phyloP scores from a whole-genome alignment of 1,140 invertebrate genomes.

The Steinernema feltiae region DNA sequence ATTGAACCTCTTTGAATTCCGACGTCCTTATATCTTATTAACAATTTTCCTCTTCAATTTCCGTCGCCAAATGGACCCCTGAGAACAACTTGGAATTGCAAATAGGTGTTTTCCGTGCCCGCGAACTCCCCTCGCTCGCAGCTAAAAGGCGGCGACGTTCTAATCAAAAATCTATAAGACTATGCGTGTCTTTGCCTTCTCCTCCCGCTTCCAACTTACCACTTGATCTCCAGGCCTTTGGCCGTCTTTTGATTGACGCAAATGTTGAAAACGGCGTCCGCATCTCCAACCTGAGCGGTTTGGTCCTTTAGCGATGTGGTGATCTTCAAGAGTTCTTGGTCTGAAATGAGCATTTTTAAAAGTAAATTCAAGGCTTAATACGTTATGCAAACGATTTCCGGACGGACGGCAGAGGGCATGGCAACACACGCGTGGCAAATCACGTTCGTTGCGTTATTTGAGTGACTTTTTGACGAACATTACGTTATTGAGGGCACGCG shows the following conservation, averaged over 20 bases:
- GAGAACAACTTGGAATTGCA: not conserved
- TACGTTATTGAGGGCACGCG: not conserved
- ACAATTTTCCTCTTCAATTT: too few relatives aligned
- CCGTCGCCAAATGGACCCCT: not conserved
- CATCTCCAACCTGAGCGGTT: not conserved
- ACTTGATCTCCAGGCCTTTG: not conserved
- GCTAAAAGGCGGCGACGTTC: not conserved
- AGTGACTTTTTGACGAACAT: too few relatives aligned
- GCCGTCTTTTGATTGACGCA: not conserved
- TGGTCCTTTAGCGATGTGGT: not conserved
- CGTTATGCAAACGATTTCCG: too few relatives aligned
- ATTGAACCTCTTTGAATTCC: too few relatives aligned
- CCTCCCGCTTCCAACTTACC: not conserved
- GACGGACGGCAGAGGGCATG: too few relatives aligned
- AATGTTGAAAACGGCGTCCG: not conserved
- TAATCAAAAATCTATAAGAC: constrained; percentile 13
- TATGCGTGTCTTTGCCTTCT: not conserved
- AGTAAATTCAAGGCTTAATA: too few relatives aligned
- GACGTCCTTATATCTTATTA: too few relatives aligned
- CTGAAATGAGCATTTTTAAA: not conserved
- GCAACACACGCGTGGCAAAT: too few relatives aligned
- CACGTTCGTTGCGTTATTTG: too few relatives aligned
- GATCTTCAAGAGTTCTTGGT: not conserved
- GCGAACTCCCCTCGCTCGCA: not conserved
- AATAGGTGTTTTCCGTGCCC: not conserved